Evolutionary conservation across 2,888 invertebrate genomes (phyloP).

Genomic region (Nowickia ferox): DNA sequence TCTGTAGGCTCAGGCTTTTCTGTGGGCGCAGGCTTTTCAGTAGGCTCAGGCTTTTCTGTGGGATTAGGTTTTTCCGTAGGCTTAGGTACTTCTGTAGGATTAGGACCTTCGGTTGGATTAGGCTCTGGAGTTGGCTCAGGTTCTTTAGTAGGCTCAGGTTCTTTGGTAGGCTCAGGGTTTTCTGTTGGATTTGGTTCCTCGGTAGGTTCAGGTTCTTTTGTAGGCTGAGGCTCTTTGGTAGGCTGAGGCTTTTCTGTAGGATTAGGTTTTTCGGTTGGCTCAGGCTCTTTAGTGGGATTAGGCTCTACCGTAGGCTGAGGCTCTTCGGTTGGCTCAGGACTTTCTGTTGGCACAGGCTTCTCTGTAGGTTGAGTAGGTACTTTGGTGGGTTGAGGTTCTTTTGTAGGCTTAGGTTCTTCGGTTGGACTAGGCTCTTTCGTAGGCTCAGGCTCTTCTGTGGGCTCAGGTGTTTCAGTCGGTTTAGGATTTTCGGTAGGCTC

Average conservation of each 20-base stretch:
- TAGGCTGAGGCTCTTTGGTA: neutral
- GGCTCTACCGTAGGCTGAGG: neutral
- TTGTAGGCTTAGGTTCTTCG: neutral
- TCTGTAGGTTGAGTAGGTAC: neutral
- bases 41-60: too few species aligned
- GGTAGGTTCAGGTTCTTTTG: neutral
- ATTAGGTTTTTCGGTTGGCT: neutral
- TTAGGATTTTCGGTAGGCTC: too few species aligned
- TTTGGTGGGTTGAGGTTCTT: neutral
- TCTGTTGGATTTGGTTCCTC: neutral
- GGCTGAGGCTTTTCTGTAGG: neutral
- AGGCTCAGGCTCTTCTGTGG: neutral
- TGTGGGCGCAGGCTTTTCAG: neutral
- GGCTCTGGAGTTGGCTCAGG: neutral
- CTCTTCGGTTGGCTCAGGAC: neutral
- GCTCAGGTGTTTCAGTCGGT: neutral
- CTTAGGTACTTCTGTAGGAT: too few species aligned
- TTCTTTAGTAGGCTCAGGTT: neutral
- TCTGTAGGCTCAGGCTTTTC: too few species aligned
- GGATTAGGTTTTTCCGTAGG: too few species aligned
- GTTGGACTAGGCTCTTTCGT: neutral
- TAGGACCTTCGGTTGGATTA: neutral
- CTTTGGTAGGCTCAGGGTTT: neutral
- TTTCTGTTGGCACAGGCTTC: neutral
- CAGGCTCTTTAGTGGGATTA: neutral